Evolutionary conservation across 2,113 vertebrate species (phyloP), one percentile per base, ranked within the genome.

Genomic region (Microcebus jonahi): DNA sequence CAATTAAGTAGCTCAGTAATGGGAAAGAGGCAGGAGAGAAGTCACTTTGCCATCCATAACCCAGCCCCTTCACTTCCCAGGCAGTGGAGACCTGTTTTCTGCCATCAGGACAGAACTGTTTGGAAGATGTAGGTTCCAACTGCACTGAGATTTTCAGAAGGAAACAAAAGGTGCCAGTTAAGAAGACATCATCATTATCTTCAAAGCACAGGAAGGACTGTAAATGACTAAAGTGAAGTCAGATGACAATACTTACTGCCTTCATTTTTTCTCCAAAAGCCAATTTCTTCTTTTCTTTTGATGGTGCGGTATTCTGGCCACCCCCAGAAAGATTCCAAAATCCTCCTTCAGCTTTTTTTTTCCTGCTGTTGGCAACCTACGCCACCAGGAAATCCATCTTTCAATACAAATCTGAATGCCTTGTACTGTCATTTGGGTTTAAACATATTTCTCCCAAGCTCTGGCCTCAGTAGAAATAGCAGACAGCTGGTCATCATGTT

Each of bases 401-500:
- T 75, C 68, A 92, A 84, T 87, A 91, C 48, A 95, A 94, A 85
- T 70, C 57, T 77, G 73, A 97, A 94, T 91, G 87, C 25, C 59
- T 82, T 81, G 59, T 29, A 61, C 55, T 92, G 89, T 92, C 94
- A 84, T 93, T 97, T 83, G 67, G 27, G 50, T 89, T 97, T 95
- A 93, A 97, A 94, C 80, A 87, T 91, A 94, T 96, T 96, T 94
- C 87, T 93, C 76, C 84, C 59, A 53, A 89, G 80, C 80, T 90
- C 86, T 95, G 95, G 79, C 87, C 75, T 96, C 71, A 93, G 71
- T 87, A 86, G 94, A 97, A 97, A 95, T 77, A 96, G 89, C 89
- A 90, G 83, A 97, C 94, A 98, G 96, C 94, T 97, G 96, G 93
- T 96, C 73, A 94, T 80, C 83, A 94, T 12, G 82, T 91, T 95